Percentiles rank a stretch among this genome's conserved stretches.
These are phyloP conservation scores for Polypedilum pembai DNA, from an alignment of 1,140 invertebrate species.

Conservation along the genomic window DNA sequence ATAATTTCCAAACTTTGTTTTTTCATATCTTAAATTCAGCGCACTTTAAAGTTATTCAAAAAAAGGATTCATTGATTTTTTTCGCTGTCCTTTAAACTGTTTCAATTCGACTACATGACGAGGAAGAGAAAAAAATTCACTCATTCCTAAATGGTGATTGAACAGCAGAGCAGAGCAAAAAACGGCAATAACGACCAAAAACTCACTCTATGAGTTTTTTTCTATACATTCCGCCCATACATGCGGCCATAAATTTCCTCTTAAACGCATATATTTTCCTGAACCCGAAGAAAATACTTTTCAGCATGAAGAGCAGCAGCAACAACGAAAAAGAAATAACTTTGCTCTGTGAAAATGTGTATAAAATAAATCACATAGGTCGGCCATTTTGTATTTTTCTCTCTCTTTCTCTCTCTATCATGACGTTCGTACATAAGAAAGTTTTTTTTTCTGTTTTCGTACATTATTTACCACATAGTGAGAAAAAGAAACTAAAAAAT, in stretches of 20 bases:
- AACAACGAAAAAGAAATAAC: constrained; percentile 14
- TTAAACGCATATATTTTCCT: constrained; percentile 21
- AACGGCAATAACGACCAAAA: neutral
- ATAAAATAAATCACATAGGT: constrained; percentile 28
- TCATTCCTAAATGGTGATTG: neutral
- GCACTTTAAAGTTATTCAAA: too few species aligned
- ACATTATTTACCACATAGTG: constrained; percentile 20
- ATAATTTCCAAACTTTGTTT: too few species aligned
- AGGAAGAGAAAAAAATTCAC: neutral
- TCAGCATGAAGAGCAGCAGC: neutral
- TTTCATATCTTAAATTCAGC: too few species aligned
- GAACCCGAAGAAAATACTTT: neutral
- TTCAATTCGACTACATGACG: too few species aligned
- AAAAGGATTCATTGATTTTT: too few species aligned
- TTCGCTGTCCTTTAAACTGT: too few species aligned
- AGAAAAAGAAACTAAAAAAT: constrained; percentile 11
- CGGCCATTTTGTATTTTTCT: constrained; percentile 28
- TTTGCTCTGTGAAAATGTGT: constrained; percentile 28
- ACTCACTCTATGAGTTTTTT: neutral
- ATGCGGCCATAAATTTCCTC: constrained; percentile 10
- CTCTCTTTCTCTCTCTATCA: constrained; percentile 5
- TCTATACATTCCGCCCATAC: neutral
- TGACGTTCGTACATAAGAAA: constrained; percentile 25
- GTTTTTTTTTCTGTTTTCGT: constrained; percentile 16
- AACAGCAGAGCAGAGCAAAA: neutral